Percentiles rank a stretch among this genome's conserved stretches.
phyloP scores from a whole-genome alignment of 2,888 invertebrate species.

The Cryptophagus acutangulus region DNA sequence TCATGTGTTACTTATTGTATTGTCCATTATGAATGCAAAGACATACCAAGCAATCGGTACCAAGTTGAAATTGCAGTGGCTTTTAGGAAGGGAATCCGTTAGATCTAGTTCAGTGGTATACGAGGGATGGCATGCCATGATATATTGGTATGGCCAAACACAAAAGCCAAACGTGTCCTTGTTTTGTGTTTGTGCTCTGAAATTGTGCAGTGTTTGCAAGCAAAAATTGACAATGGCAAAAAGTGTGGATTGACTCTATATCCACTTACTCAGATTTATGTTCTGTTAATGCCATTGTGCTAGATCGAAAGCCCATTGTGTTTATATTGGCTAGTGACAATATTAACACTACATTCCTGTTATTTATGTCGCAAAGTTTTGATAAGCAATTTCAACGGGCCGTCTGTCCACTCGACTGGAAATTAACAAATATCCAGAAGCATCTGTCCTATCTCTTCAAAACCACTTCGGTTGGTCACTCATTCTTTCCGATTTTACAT shows the following conservation, averaged over 20 bases:
- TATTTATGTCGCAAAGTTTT: slow-evolving; percentile 38
- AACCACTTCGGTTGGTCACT: slow-evolving; percentile 20
- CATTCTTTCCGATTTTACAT: slow-evolving; percentile 27
- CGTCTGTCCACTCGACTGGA: slow-evolving; percentile 38
- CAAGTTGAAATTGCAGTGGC: slow-evolving; percentile 31
- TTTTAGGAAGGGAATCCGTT: slow-evolving; percentile 28
- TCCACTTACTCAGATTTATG: slow-evolving; percentile 46
- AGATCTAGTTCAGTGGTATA: slow-evolving; percentile 44
- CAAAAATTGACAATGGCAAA: slow-evolving; percentile 33
- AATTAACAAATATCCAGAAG: slow-evolving; percentile 37
- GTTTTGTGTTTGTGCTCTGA: slow-evolving; percentile 42
- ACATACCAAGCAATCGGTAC: slow-evolving; percentile 31
- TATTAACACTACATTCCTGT: slow-evolving; percentile 39
- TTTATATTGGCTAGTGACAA: slow-evolving; percentile 47
- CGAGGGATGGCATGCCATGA: slow-evolving; percentile 29
- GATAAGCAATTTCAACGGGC: slow-evolving; percentile 42
- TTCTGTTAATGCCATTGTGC: slow-evolving; percentile 46
- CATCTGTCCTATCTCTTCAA: slow-evolving; percentile 39
- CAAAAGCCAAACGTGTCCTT: slow-evolving; percentile 36
- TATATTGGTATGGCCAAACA: slow-evolving; percentile 31
- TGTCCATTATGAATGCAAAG: slow-evolving; percentile 30
- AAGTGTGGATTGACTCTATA: slow-evolving; percentile 32
- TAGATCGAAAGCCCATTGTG: slow-evolving; percentile 44
- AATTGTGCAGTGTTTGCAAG: slow-evolving; percentile 40
- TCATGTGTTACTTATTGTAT: slow-evolving; percentile 44